Percentiles rank a stretch among this genome's conserved stretches.
Evolutionary conservation across 1,140 invertebrate species (phyloP).

Genomic region (Papilio glaucus): DNA sequence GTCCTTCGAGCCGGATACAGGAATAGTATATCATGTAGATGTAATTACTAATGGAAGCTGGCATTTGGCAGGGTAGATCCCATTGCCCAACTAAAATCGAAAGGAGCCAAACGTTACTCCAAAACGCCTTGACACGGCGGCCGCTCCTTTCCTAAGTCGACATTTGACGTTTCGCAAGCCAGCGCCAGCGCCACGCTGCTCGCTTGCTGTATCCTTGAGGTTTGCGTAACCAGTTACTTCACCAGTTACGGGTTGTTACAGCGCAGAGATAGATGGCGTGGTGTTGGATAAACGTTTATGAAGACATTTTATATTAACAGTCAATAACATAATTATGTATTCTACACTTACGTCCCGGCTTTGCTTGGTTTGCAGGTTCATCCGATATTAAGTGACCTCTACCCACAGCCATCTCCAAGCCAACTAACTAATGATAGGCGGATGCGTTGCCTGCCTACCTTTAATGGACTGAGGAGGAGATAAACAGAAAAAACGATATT

Average conservation of each 20-base stretch:
- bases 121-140: slow-evolving; percentile 59
- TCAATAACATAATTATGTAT: not conserved
- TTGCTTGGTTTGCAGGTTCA: too few species aligned
- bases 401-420: too few species aligned
- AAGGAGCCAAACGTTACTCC: slow-evolving; percentile 55
- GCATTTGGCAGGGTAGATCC: slow-evolving; percentile 61
- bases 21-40: slow-evolving; percentile 12
- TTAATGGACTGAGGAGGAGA: too few species aligned
- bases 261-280: slow-evolving; percentile 38
- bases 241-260: slow-evolving; percentile 39
- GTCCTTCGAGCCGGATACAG: slow-evolving; percentile 27
- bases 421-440: too few species aligned
- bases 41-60: slow-evolving; percentile 36
- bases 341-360: not conserved
- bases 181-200: slow-evolving; percentile 38
- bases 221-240: slow-evolving; percentile 61
- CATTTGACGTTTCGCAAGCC: slow-evolving; percentile 60
- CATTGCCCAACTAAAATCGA: slow-evolving; percentile 63
- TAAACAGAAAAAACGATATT: too few species aligned
- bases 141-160: slow-evolving; percentile 68
- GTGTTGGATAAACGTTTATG: slow-evolving; percentile 15
- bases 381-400: too few species aligned
- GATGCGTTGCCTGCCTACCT: too few species aligned
- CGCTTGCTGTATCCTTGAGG: slow-evolving; percentile 59
- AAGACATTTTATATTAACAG: not conserved